Base-by-base conservation (phyloP, 2,888 invertebrate genomes). In the Tetanocera ferruginea region DNA sequence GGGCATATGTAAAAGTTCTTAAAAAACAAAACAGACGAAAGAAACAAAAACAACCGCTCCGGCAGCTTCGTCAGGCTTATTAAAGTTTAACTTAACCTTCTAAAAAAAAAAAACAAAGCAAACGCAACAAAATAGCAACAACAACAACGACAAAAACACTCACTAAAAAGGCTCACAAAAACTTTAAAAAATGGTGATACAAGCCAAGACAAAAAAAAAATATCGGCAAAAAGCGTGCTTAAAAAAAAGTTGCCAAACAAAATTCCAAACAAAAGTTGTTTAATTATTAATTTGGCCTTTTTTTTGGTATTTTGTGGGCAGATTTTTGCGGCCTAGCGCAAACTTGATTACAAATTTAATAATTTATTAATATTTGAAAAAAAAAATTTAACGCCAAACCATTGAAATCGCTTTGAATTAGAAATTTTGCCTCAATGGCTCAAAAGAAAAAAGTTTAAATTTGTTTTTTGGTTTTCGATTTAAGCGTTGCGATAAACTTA, bases 281-380 rank as follows among this genome's bases (percentile, higher is more conserved):
- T 67, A 67, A 67, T 67, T 67, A 67, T 67, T 67, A 60, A 60
- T 31, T 19, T 25, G 25, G 23, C 28, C 28, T 23, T 60, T 60
- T 60, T 60, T 25, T 55, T 55, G 6, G 57, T 4, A 14, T 25
- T 55, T 55, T 19, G 57, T 4, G 25, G 19, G 25, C 25, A 23
- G 19, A 25, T 6, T 25, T n/a, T 60, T 60, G 60, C 60, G 28
- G 25, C 28, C 17, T 14, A 25, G 19, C 25, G 14, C 28, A 60
- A 60, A 43, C 43, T 43, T 43, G 43, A 43, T 43, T 43, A 43
- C 43, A 43, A 43, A 57, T 23, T 23, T 57, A 60, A 19, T 25
- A 60, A 60, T 60, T 60, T 60, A 60, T 60, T 11, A 60, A 28
- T 60, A 28, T 25, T 60, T 60, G 8, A 60, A 60, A 23, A 55